Evolutionary conservation across 2,113 vertebrate species (phyloP), one percentile per base, ranked within the genome.

Genomic region (Nothocercus nigrocapillus): DNA sequence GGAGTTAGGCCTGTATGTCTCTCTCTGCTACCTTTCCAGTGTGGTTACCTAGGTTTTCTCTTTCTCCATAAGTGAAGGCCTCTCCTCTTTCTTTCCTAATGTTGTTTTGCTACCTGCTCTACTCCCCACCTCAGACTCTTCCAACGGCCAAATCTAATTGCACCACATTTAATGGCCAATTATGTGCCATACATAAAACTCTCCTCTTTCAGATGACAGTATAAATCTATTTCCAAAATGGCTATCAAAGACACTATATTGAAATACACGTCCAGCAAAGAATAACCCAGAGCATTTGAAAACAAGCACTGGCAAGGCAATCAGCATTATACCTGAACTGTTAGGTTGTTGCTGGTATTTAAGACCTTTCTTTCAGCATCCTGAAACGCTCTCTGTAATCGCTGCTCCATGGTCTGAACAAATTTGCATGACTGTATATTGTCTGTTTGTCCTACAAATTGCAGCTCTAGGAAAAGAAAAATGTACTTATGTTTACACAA

Each of bases 381-480:
- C 94, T 98, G 98, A 95, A 99, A 99, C 2, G 99, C 99, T 78
- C 98, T 99, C 97, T 99, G 98, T 17, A 99, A 97, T 56, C 99
- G 97, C 91, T 99, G 98, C 66, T 99, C 99, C 99, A 99, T 99
- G 40, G 98, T 98, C 98, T 99, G 99, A 88, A 98, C 98, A 98
- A 99, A 99, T 66, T 97, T 98, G 97, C 99, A 99, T 27, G 99
- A 99, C 47, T 98, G 98, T 32, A 99, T 98, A 56, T 99, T 98
- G 94, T 99, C 99, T 7, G 98, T 98, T 4, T 98, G 97, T 72
- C 99, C 98, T 96, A 99, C 99, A 96, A 99, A 99, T 97, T 99
- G 98, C 83, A 99, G 97, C 94, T 99, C 99, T 99, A 94, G 47
- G 98, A 97, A 54, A 94, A 75, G 44, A 97, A 93, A 5, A 62